These are phyloP conservation scores for Callosobruchus maculatus DNA, from an alignment of 2,888 invertebrate genomes.

Conservation along the genomic window DNA sequence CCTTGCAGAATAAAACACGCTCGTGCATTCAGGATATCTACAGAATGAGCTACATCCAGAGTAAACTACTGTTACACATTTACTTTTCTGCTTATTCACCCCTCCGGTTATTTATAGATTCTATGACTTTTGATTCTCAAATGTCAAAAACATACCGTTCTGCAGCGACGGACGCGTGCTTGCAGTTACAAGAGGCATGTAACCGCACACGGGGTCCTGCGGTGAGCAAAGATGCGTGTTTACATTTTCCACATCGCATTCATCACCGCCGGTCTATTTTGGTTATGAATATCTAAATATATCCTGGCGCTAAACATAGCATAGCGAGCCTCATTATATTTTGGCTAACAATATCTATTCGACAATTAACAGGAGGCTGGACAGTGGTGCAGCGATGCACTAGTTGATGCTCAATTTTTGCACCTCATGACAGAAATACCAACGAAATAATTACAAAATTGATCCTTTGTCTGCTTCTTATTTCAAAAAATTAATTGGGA, in stretches of 20 bases:
- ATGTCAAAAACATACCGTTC: no score
- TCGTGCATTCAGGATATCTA: no score
- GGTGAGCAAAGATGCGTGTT: conserved; percentile 4
- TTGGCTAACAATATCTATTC: not conserved
- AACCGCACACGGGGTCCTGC: not conserved
- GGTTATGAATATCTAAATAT: conserved; percentile 20
- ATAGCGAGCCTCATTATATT: conserved; percentile 8
- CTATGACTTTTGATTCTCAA: no score
- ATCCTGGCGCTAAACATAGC: conserved; percentile 18
- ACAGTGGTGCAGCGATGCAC: not conserved
- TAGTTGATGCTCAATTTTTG: not conserved
- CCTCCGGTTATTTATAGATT: no score
- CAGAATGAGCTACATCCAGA: no score
- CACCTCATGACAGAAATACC: no score
- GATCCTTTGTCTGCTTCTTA: no score
- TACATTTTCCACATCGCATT: conserved; percentile 15
- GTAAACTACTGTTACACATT: no score
- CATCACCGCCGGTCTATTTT: conserved; percentile 22
- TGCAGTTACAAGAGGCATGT: not conserved
- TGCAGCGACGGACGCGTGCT: not conserved
- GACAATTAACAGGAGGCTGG: not conserved
- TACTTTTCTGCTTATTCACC: no score
- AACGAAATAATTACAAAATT: no score
- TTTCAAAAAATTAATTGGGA: no score
- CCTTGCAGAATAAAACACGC: no score